Evolutionary conservation across 23 tunicate species (phyloP), one percentile per base, ranked within the genome.

Genomic region (Trididemnum nubilum): DNA sequence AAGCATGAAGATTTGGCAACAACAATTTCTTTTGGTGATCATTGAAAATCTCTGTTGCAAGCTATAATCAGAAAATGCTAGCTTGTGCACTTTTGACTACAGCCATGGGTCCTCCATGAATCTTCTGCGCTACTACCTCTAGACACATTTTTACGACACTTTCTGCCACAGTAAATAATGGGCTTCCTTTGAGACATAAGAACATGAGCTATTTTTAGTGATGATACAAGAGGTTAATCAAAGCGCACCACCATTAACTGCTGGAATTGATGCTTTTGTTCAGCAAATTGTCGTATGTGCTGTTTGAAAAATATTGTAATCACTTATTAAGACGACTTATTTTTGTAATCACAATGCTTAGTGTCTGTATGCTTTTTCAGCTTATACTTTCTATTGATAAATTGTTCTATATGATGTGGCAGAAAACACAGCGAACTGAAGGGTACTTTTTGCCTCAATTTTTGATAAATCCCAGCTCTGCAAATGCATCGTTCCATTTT

Each of bases 241-340:
- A 36, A 77, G 81, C 67, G 38, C 54, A n/a, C 33, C 67, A 51
- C 31, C 67, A 77, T 77, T 54, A 51, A 77, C 36, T 77, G 81
- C 51, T 83, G 26, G 80, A 52, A 49, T 72, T 83, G 87, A 64
- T 83, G 80, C 76, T 81, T 63, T 52, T 83, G 80, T 63, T 71
- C 80, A 83, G 80, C 87, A 34, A 83, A 72, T 73, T 83, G 71
- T 83, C 51, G 71, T 79, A 65, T 49, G 77, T 85, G 89, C 30
- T 76, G 76, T 71, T 65, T 78, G 79, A 86, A 69, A 66, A 86
- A 86, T 35, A 51, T 50, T 51, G n/a, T n/a, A n/a, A n/a, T n/a
- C n/a, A n/a, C n/a, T n/a, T n/a, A n/a, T n/a, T n/a, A n/a, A n/a
- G 31, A 84, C 78, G 84, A 86, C 84, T 86, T 79, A 75, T 78